Conservation (phyloP, 2,888 invertebrate species). For the Acronicta leporina region DNA sequence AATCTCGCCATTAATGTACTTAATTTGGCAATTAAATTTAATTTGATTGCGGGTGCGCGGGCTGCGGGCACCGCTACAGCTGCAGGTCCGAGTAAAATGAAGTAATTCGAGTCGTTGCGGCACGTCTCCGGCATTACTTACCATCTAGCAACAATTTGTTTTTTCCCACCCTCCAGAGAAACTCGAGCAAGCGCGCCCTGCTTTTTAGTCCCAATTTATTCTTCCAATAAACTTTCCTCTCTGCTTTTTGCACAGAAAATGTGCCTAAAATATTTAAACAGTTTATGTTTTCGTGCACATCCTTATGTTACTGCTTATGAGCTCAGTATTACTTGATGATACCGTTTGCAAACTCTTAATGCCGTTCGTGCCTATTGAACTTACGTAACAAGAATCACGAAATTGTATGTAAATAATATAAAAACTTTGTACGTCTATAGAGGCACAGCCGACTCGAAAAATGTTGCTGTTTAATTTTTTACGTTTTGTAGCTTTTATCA, state of each 20-base stretch:
- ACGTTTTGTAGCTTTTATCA: slow-evolving; percentile 27
- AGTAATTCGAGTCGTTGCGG: slow-evolving; percentile 80
- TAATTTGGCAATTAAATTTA: slow-evolving; percentile 74
- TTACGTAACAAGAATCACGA: slow-evolving; percentile 51
- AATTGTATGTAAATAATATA: slow-evolving; percentile 49
- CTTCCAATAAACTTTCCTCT: slow-evolving; percentile 82
- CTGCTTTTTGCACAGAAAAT: slow-evolving; percentile 79
- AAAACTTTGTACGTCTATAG: slow-evolving; percentile 33
- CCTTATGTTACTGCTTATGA: slow-evolving; percentile 71
- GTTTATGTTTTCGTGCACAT: slow-evolving; percentile 77
- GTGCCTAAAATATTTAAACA: slow-evolving; percentile 83
- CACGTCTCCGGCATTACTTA: slow-evolving; percentile 83
- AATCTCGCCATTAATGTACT: slow-evolving; percentile 63
- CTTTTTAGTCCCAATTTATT: slow-evolving; percentile 86
- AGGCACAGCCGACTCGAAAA: slow-evolving; percentile 36
- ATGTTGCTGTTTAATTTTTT: slow-evolving; percentile 37
- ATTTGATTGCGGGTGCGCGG: slow-evolving; percentile 66
- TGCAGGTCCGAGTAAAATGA: slow-evolving; percentile 75
- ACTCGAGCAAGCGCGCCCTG: slow-evolving; percentile 77
- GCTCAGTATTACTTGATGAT: slow-evolving; percentile 52
- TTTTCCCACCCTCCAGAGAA: slow-evolving; percentile 79
- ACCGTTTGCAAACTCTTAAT: slow-evolving; percentile 53
- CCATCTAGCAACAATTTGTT: slow-evolving; percentile 85
- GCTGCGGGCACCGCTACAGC: slow-evolving; percentile 63
- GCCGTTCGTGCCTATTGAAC: slow-evolving; percentile 46